phyloP scores from a whole-genome alignment of 2,113 vertebrate genomes.

The Zapornia atra region DNA sequence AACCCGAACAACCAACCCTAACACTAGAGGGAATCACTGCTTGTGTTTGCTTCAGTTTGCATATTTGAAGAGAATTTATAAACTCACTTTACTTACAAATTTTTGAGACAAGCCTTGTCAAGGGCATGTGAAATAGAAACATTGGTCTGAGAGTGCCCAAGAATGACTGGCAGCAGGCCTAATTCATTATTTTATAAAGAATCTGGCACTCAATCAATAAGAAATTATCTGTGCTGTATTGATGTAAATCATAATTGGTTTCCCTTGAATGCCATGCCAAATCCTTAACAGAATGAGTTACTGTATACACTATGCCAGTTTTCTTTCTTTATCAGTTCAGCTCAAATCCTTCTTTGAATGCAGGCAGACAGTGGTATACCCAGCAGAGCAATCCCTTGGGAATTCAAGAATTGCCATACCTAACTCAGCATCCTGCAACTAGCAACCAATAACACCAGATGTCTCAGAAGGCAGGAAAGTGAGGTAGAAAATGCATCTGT shows the following conservation, averaged over 20 bases:
- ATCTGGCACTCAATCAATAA: conserved; percentile 81
- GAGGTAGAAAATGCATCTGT: not conserved
- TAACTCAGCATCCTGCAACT: conserved; percentile 19
- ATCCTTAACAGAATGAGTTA: conserved; percentile 68
- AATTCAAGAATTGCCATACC: not conserved
- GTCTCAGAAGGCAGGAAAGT: not conserved
- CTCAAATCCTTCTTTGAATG: conserved; percentile 70
- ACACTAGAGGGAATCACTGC: not conserved
- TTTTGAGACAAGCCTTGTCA: conserved; percentile 56
- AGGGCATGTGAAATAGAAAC: conserved; percentile 62
- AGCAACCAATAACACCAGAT: not conserved
- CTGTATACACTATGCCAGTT: conserved; percentile 53
- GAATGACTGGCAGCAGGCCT: conserved; percentile 72
- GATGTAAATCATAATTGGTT: conserved; percentile 84
- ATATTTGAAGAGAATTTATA: conserved; percentile 48
- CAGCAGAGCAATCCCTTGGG: not conserved
- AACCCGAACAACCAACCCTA: too few species aligned
- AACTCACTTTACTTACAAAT: conserved; percentile 50
- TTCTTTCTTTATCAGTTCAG: conserved; percentile 71
- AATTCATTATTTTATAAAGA: conserved; percentile 79
- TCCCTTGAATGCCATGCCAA: conserved; percentile 76
- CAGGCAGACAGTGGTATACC: conserved; percentile 41
- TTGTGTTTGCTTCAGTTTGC: conserved; percentile 7
- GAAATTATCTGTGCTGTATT: conserved; percentile 78
- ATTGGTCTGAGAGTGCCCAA: conserved; percentile 20